phyloP scores from a whole-genome alignment of 2,888 invertebrate species.

The Scaptomyza parva region DNA sequence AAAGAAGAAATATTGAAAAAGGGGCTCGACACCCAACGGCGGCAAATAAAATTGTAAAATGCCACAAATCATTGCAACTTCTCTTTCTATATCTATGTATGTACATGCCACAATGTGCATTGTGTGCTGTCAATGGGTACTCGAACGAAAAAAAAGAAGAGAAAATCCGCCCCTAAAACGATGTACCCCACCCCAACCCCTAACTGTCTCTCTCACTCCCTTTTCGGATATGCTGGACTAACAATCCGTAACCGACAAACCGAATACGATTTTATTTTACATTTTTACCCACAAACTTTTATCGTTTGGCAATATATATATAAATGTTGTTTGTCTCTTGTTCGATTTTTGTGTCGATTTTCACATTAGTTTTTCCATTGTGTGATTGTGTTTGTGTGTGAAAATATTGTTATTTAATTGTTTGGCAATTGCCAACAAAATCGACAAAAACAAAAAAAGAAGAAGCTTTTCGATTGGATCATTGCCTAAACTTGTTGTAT shows the following conservation, averaged over 20 bases:
- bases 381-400: conserved; percentile 28
- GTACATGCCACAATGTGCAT: conserved; percentile 16
- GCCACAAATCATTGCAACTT: conserved; percentile 77
- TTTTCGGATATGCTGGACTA: conserved; percentile 27
- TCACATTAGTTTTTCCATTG: conserved; percentile 49
- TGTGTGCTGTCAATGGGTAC: conserved; percentile 59
- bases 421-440: conserved; percentile 56
- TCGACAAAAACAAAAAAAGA: conserved; percentile 21
- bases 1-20: conserved; percentile 10
- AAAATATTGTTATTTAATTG: conserved; percentile 77
- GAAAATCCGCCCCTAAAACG: conserved; percentile 70
- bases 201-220: not conserved
- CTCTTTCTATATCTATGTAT: conserved; percentile 16
- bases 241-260: conserved; percentile 65
- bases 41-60: conserved; percentile 76
- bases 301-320: conserved; percentile 70
- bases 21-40: conserved; percentile 46
- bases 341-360: conserved; percentile 29
- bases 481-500: conserved; percentile 24
- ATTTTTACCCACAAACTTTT: conserved; percentile 61
- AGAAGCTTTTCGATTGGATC: conserved; percentile 2
- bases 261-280: conserved; percentile 69
- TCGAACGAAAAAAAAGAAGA: conserved; percentile 18
- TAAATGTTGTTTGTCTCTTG: conserved; percentile 55
- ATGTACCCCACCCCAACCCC: not conserved